These are phyloP conservation scores for Psylliodes chrysocephalus DNA, from an alignment of 2,888 invertebrate genomes.

Conservation along the genomic window DNA sequence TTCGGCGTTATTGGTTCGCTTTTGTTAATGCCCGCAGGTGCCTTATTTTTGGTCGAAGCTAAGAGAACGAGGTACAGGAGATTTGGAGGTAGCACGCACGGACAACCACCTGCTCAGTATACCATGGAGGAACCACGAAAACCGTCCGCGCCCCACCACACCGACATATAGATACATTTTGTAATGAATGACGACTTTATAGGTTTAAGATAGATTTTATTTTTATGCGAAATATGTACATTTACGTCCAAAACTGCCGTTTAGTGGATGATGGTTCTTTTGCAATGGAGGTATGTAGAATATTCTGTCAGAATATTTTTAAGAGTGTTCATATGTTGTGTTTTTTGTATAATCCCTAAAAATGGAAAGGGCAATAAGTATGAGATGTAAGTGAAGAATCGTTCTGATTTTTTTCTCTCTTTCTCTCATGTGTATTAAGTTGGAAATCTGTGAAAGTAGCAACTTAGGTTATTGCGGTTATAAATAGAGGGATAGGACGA, in stretches of 20 bases:
- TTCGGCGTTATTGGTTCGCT: constrained; percentile 84
- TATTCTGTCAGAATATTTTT: too few species aligned
- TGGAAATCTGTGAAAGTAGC: too few species aligned
- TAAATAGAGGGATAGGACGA: too few species aligned
- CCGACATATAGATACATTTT: constrained; percentile 70
- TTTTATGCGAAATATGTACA: neutral
- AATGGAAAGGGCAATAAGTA: too few species aligned
- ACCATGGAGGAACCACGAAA: constrained; percentile 69
- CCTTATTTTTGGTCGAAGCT: constrained; percentile 85
- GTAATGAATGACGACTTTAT: neutral
- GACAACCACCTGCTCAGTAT: constrained; percentile 69
- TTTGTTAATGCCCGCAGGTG: constrained; percentile 78
- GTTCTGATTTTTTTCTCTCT: too few species aligned
- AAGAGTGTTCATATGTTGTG: too few species aligned
- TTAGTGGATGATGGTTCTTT: neutral
- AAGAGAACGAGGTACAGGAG: constrained; percentile 80
- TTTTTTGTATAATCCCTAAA: too few species aligned
- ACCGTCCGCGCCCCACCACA: constrained; percentile 67
- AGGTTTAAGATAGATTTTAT: neutral
- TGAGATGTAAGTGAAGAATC: too few species aligned
- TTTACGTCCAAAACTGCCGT: neutral
- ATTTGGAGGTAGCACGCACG: constrained; percentile 73
- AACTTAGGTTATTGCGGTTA: too few species aligned
- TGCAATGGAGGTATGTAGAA: too few species aligned
- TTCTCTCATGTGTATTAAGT: too few species aligned